Evolutionary conservation across 92 coral and sea anemone genomes (phyloP).

Genomic region (Phenganax subtilis): DNA sequence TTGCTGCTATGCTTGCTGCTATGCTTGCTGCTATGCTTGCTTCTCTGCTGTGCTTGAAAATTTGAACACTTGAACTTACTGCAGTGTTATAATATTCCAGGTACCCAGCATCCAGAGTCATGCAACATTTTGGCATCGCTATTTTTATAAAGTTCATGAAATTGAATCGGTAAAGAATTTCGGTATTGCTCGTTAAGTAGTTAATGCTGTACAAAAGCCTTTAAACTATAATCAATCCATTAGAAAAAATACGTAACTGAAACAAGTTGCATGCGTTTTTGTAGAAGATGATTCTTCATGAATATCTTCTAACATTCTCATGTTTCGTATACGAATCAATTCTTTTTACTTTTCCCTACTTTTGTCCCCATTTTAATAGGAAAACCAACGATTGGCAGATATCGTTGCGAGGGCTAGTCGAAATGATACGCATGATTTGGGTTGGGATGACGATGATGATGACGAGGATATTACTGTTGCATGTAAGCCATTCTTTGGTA

Average conservation of each 20-base stretch:
- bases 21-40: too few relatives aligned
- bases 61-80: neutral
- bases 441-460: constrained; percentile 81
- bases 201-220: neutral
- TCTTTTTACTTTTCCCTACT: neutral
- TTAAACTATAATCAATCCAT: too few relatives aligned
- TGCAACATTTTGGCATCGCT: constrained; percentile 87
- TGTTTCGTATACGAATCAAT: neutral
- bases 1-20: too few relatives aligned
- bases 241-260: too few relatives aligned
- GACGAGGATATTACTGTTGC: constrained; percentile 38
- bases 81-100: constrained; percentile 35
- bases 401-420: constrained; percentile 87
- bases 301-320: too few relatives aligned
- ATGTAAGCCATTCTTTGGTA: neutral
- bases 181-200: neutral
- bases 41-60: neutral
- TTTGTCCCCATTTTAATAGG: constrained; percentile 42
- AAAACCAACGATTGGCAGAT: constrained; percentile 82
- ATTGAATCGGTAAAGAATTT: constrained; percentile 61
- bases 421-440: constrained; percentile 65
- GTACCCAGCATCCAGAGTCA: constrained; percentile 88
- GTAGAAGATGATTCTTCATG: neutral
- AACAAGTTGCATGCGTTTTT: neutral
- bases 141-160: constrained; percentile 81